Percentiles rank a stretch among this genome's conserved stretches.
Conservation (phyloP, 2,113 vertebrate species). For the Rhagologus leucostigma region DNA sequence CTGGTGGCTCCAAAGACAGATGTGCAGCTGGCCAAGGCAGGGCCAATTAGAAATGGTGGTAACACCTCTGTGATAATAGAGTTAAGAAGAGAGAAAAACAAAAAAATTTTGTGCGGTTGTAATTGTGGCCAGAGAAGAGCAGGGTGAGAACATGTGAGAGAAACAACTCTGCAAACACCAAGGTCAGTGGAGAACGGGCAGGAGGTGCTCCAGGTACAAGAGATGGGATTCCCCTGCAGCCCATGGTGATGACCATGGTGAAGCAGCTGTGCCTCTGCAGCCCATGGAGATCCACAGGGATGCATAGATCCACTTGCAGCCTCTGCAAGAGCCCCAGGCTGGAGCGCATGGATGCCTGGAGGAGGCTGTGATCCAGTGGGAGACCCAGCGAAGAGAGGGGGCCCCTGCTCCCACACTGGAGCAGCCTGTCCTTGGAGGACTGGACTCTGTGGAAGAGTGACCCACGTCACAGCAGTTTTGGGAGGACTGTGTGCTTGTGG, state of each 20-base stretch:
- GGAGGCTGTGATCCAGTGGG: not conserved
- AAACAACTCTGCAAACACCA: not conserved
- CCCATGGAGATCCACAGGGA: not conserved
- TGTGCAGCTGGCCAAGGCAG: not conserved
- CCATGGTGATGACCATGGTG: not conserved
- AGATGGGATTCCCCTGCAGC: not conserved
- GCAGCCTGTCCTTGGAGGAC: not conserved
- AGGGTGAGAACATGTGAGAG: not conserved
- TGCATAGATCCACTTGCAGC: not conserved
- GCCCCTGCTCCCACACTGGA: not conserved
- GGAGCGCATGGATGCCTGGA: not conserved
- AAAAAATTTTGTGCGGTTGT: not conserved
- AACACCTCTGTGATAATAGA: not conserved
- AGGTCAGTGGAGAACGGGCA: not conserved
- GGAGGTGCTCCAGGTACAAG: not conserved
- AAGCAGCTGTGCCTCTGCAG: not conserved
- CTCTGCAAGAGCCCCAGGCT: not conserved
- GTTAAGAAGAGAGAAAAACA: not conserved
- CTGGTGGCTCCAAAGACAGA: not conserved
- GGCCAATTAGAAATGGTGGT: not conserved
- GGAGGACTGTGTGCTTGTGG: not conserved
- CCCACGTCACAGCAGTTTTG: fast-evolving
- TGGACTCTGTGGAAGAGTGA: not conserved
- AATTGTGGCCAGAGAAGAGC: not conserved
- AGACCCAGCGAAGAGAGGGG: not conserved